A percentile compares a stretch with the other conserved stretches of the same genome.
Evolutionary conservation across 2,113 vertebrate species (phyloP).

Genomic region (Thunnus maccoyii): DNA sequence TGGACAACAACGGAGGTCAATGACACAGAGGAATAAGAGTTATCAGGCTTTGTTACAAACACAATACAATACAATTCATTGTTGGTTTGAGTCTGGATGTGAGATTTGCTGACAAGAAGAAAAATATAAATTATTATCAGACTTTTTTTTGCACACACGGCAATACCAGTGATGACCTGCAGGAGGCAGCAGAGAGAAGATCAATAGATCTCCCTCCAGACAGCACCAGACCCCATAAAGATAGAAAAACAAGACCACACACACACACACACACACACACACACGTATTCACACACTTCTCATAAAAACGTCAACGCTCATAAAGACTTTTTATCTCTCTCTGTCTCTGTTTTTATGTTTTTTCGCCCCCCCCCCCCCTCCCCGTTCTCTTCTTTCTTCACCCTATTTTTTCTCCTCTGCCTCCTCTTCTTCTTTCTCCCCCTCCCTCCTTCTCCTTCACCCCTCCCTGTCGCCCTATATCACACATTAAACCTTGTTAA

Average conservation of each 20-base stretch:
- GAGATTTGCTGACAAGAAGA: too few relatives aligned
- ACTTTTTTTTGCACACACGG: neutral
- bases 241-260: slow-evolving; percentile 19
- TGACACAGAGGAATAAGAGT: too few relatives aligned
- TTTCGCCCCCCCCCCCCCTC: neutral
- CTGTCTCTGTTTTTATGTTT: slow-evolving; percentile 26
- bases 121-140: too few relatives aligned
- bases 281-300: slow-evolving; percentile 23
- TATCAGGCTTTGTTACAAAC: too few relatives aligned
- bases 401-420: neutral
- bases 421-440: neutral
- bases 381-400: neutral
- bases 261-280: slow-evolving; percentile 19
- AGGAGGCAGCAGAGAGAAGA: neutral
- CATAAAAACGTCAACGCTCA: slow-evolving; percentile 34
- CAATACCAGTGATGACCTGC: neutral
- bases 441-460: neutral
- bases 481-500: slow-evolving; percentile 48
- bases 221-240: slow-evolving; percentile 5
- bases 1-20: too few relatives aligned
- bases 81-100: too few relatives aligned
- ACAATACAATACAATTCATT: too few relatives aligned
- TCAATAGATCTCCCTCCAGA: neutral
- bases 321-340: slow-evolving; percentile 40
- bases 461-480: slow-evolving; percentile 10